These are phyloP conservation scores for Aegithalos caudatus DNA, from an alignment of 2,113 vertebrate species.

Conservation along the genomic window DNA sequence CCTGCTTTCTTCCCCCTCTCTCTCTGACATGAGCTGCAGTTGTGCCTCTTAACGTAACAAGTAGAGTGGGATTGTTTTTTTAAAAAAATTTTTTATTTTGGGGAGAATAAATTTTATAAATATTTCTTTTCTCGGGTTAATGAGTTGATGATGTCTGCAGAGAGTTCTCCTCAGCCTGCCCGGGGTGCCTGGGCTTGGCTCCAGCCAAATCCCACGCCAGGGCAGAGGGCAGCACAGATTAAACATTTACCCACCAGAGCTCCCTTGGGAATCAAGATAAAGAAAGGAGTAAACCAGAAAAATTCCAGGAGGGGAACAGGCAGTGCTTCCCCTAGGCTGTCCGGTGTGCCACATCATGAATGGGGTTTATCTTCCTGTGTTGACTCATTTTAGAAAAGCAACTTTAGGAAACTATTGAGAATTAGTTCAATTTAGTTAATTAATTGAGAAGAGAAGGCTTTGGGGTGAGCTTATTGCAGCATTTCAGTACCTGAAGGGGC, in stretches of 20 bases:
- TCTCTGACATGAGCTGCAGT: accelerated
- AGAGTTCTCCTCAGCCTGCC: neutral
- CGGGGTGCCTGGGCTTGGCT: neutral
- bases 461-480: neutral
- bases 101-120: neutral
- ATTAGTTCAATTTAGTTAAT: neutral
- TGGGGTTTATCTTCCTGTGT: neutral
- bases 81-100: too few species aligned
- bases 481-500: neutral
- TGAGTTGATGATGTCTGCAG: neutral
- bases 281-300: neutral
- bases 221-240: neutral
- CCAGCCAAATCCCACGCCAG: neutral
- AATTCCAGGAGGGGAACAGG: neutral
- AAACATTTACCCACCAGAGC: neutral
- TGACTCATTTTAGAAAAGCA: neutral
- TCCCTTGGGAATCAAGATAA: neutral
- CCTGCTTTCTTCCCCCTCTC: neutral
- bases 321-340: neutral
- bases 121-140: neutral
- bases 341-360: accelerated
- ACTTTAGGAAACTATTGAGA: neutral
- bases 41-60: neutral
- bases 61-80: neutral
- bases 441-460: neutral